Evolutionary conservation across 2,113 vertebrate genomes (phyloP).

Genomic region (Eulemur macaco): DNA sequence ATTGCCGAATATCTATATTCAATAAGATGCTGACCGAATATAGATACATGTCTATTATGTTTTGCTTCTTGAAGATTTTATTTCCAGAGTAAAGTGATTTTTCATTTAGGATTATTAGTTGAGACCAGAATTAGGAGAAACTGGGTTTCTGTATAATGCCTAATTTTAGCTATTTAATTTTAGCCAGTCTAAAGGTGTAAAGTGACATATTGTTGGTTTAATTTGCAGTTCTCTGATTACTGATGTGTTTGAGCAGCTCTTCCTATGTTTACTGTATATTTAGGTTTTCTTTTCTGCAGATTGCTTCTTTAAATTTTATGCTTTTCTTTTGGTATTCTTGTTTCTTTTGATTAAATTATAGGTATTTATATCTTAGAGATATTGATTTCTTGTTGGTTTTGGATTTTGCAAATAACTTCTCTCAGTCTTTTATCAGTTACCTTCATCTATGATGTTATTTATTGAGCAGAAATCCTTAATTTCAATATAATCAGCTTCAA

Average conservation of each 20-base stretch:
- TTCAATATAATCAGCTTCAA: background rate
- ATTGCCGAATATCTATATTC: background rate
- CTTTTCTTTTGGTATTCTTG: background rate
- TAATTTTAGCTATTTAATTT: background rate
- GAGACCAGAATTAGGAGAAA: background rate
- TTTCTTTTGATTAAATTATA: background rate
- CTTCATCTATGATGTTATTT: background rate
- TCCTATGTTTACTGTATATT: background rate
- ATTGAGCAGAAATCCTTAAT: constrained; percentile 2
- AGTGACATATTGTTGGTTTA: background rate
- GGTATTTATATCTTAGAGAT: background rate
- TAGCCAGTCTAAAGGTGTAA: background rate
- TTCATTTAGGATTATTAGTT: constrained; percentile 4
- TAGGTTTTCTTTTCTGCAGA: background rate
- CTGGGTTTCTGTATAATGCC: background rate
- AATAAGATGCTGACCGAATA: background rate
- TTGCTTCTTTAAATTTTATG: background rate
- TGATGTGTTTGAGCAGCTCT: background rate
- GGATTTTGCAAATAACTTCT: background rate
- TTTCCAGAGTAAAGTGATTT: background rate
- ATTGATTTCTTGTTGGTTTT: background rate
- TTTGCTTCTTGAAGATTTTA: background rate
- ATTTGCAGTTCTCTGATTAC: constrained; percentile 13
- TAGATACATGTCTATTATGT: background rate
- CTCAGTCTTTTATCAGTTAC: background rate